phyloP scores from a whole-genome alignment of 2,113 vertebrate genomes.

The Halcyon senegalensis region DNA sequence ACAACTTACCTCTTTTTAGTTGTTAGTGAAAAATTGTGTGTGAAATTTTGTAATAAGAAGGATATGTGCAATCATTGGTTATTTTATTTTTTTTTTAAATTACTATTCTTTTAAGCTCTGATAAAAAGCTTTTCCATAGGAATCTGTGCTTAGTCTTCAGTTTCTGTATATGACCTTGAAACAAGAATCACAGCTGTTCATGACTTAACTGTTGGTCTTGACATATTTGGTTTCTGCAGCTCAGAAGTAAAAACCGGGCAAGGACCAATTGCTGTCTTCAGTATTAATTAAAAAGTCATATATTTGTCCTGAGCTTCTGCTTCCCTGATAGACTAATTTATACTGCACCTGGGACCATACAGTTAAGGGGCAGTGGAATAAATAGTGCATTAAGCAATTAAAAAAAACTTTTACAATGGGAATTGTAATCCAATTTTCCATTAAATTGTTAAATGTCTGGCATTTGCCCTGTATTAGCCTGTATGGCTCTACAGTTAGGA shows the following conservation, averaged over 20 bases:
- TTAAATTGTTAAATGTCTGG: neutral
- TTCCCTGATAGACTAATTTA: neutral
- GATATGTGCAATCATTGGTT: neutral
- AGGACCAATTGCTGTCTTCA: neutral
- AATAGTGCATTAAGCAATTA: neutral
- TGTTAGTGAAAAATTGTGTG: neutral
- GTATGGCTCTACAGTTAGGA: neutral
- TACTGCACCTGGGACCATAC: neutral
- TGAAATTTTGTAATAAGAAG: neutral
- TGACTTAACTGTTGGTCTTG: neutral
- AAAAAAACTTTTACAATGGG: neutral
- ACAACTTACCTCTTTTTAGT: neutral
- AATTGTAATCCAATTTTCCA: neutral
- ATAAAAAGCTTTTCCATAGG: neutral
- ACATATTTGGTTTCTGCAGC: neutral
- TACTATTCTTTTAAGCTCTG: neutral
- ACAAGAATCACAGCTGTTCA: neutral
- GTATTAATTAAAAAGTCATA: constrained; percentile 9
- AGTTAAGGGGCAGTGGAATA: neutral
- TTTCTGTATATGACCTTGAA: neutral
- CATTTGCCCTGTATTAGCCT: neutral
- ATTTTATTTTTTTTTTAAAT: neutral
- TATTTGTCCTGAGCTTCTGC: neutral
- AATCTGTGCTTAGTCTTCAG: neutral
- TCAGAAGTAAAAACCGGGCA: neutral